Evolutionary conservation across 2,113 vertebrate genomes (phyloP).

Genomic region (Anseranas semipalmata): DNA sequence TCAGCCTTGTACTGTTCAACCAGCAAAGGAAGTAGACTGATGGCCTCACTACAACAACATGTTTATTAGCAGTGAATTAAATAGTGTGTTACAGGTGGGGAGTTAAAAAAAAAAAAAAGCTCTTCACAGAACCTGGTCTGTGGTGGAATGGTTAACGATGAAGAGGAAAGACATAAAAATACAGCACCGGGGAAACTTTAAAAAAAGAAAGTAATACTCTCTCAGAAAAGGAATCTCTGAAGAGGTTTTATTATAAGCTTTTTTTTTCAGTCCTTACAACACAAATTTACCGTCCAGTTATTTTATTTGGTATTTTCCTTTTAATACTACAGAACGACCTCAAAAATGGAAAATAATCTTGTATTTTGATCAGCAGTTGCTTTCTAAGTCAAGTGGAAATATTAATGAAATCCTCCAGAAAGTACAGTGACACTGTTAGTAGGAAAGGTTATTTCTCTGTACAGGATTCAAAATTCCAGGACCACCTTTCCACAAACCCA

Average conservation of each 20-base stretch:
- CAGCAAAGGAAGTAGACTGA: not conserved
- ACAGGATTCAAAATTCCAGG: not conserved
- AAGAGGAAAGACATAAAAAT: not conserved
- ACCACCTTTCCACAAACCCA: not conserved
- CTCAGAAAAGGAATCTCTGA: not conserved
- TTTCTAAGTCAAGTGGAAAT: not conserved
- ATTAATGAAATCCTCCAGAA: not conserved
- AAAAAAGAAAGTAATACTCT: not conserved
- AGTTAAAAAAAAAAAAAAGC: not conserved
- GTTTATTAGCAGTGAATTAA: not conserved
- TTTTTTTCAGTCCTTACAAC: not conserved
- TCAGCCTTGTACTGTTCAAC: not conserved
- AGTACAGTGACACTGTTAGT: not conserved
- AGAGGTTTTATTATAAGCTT: not conserved
- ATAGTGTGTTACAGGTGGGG: not conserved
- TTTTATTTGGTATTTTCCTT: not conserved
- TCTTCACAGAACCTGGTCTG: not conserved
- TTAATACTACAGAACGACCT: not conserved
- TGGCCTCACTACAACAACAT: not conserved
- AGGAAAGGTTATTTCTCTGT: not conserved
- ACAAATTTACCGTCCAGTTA: not conserved
- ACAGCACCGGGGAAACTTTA: not conserved
- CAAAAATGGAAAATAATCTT: not conserved
- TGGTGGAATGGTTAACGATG: not conserved
- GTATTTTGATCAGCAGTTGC: not conserved